Base-by-base conservation (phyloP, 2,888 invertebrate genomes). In the Drosophila multiciliata region DNA sequence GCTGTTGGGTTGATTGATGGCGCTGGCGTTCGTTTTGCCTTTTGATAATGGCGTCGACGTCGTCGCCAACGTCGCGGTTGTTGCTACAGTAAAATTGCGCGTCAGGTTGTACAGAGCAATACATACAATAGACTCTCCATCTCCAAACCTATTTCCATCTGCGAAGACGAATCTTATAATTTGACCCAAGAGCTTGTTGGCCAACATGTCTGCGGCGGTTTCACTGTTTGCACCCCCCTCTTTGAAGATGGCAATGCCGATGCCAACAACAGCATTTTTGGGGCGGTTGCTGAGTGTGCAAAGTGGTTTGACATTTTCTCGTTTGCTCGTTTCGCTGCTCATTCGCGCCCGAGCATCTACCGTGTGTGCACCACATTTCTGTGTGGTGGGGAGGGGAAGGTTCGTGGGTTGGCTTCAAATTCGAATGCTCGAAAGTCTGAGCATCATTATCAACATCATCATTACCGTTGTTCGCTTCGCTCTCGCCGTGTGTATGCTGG, bases 251-350 rank as follows among this genome's bases (percentile, higher is more conserved):
- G 76, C 76, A 76, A 65, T 54, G 38, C 40, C 53, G 61, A 50
- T 23, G 20, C 29, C 40, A 32, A 48, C 48, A 48, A 29, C 45
- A 57, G 49, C 48, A 26, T 62, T 73, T 74, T 74, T 73, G 69
- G 73, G 74, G 74, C 63, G 68, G 69, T 50, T 70, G 76, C 64
- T 59, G 79, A 78, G 73, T 86, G 79, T 80, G 79, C 79, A 80
- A 83, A 83, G 86, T 83, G 85, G 82, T 86, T 86, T 86, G 85
- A 86, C 85, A 86, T 86, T 86, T 86, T 86, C 87, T 86, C 86
- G 77, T 78, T 80, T 75, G 75, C 77, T 77, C 86, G 79, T 73
- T 83, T 82, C 61, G 84, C 66, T 83, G 87, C 80, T 84, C 87
- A 83, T 87, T 84, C 84, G 87, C 87, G 82, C 77, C 72, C 73